These are phyloP conservation scores for Erythrolamprus reginae DNA, from an alignment of 2,113 vertebrate species.

Conservation along the genomic window DNA sequence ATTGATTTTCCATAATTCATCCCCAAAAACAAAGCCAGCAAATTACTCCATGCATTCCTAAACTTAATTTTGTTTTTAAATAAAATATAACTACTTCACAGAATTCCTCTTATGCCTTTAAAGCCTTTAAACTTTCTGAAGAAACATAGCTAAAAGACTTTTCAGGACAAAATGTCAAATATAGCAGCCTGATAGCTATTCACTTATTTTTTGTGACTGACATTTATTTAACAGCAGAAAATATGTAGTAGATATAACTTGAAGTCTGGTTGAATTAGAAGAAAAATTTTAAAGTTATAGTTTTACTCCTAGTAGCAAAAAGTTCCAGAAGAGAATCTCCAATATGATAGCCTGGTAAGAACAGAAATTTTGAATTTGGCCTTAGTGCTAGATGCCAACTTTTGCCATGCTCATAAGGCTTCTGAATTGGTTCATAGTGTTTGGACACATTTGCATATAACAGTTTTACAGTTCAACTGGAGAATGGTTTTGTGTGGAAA, in stretches of 20 bases:
- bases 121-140: conserved; percentile 13
- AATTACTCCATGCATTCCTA: background rate
- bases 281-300: too few species aligned
- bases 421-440: too few species aligned
- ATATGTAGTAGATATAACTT: conserved; percentile 29
- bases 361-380: too few species aligned
- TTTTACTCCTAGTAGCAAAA: too few species aligned
- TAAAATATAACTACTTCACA: conserved; percentile 10
- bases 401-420: too few species aligned
- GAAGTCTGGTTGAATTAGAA: too few species aligned
- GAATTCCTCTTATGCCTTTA: background rate
- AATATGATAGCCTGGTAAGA: too few species aligned
- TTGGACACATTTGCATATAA: too few species aligned
- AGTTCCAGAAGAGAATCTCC: too few species aligned
- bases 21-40: background rate
- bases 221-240: conserved; percentile 31
- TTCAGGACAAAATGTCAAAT: conserved; percentile 15
- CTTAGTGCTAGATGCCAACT: too few species aligned
- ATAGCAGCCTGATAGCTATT: background rate
- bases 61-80: conserved; percentile 36
- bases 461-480: too few species aligned
- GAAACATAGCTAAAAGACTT: background rate
- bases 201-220: background rate
- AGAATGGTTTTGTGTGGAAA: too few species aligned
- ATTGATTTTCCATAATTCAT: background rate